Evolutionary conservation across 2,888 invertebrate species (phyloP), one percentile per base, ranked within the genome.

Genomic region (Bibio marci): DNA sequence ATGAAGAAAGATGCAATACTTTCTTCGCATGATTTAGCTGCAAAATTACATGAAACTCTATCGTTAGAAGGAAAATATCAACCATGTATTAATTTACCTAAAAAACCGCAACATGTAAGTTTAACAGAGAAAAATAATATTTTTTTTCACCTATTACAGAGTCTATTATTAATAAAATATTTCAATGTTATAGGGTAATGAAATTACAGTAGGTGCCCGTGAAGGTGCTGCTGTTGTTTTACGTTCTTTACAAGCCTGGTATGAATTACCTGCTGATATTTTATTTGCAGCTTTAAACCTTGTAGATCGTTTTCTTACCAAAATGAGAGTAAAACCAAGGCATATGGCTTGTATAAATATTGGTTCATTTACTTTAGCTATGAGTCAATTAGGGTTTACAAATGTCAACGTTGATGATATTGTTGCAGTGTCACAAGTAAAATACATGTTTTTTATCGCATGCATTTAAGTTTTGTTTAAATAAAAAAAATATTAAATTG

Each of bases 321-420:
- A 80, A 58, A 82, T 85, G 80, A 82, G 80, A 63, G 77, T 76
- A 49, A 63, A 65, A 50, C 79, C 80, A 38, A 86, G 82, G 57
- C 86, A 87, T 63, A 74, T 90, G 63, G 81, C 81, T 6, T 88
- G 88, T 63, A 79, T 90, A 58, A 81, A 85, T 13, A 76, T 88
- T 27, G 78, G 86, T 44, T 82, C 86, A 49, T 79, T 88, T 64
- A 78, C 85, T 63, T 71, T 88, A 52, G 86, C 88, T 42, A 76
- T 82, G 49, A 68, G 70, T 54, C 72, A 76, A 41, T 64, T 73
- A 43, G 68, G 70, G 44, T 17, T 40, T 19, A 30, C 35, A 13
- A 62, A 73, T 39, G 66, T 70, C 45, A 67, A 72, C 53, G 66
- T 74, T 38, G 73, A 75, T 47, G 79, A 81, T 54, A 61, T 85